Evolutionary conservation across 1,140 invertebrate species (phyloP), one percentile per base, ranked within the genome.

Genomic region (Linepithema humile): DNA sequence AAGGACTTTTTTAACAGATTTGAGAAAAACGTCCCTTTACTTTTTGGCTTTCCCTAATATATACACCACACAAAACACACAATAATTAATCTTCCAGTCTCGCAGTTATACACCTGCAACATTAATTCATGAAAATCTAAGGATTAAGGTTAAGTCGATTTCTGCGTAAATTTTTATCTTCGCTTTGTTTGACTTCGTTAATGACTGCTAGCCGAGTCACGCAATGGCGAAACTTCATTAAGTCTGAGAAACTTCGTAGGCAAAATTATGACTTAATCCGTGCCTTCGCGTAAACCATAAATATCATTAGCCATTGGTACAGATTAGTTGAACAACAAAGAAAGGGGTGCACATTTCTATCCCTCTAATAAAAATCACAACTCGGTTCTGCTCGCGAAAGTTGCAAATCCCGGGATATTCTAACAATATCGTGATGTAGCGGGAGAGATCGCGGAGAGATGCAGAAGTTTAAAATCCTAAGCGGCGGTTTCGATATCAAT

Each of bases 381-480:
- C 2, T 23, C 9, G 72, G 59, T 75, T 45, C 10, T 20, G 40
- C 12, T n/a, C 12, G 26, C 23, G 20, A 64, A 48, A 77, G 29
- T 45, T 35, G 29, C n/a, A 64, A 77, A 77, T 77, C 73, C 6
- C 26, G 3, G 12, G 9, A 64, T 77, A 62, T 48, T 15, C 70
- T 32, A 60, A 74, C 35, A 74, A 43, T 65, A 77, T 35, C 29
- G 3, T 2, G 20, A 26, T 50, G 45, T 65, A 26, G 20, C 40
- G 26, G 15, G 9, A n/a, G 60, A 77, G 9, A 77, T 53, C 40
- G 73, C 15, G 29, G 40, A 26, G 64, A 50, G 32, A 77, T 35
- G 74, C 40, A 29, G 9, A 65, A 77, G 60, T 77, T 77, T 77
- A 77, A 77, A 77, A 77, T 77, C 60, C 74, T 65, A 77, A 77